Evolutionary conservation across 2,888 invertebrate species (phyloP), one percentile per base, ranked within the genome.

Genomic region (Lepeophtheirus nordmannii): DNA sequence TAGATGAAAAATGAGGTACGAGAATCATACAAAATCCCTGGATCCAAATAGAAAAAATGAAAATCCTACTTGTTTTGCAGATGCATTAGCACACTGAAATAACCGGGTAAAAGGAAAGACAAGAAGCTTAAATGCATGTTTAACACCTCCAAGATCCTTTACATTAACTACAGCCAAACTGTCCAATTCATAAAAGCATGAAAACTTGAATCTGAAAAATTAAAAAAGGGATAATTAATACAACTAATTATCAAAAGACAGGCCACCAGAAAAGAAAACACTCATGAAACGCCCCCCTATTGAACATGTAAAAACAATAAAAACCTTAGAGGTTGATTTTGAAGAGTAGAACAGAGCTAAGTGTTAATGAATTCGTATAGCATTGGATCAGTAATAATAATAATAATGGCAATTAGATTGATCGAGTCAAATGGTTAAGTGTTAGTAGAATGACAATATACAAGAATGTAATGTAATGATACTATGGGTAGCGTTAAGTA

Each of bases 161-260:
- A 94, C 90, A 76, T 96, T 96, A 0, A 96, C 92, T 37, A 94
- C 87, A 23, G 93, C 94, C 71, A 94, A 79, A 74, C 86, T 89
- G 73, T 89, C 89, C 57, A 91, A 80, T 71, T 89, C 87, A 75
- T 89, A 90, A 73, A 86, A 81, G 11, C 82, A 82, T 76, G 89
- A 87, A 78, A 86, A 88, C 74, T 86, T 85, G 74, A 88, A 90
- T 72, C 87, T 59, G 23, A 59, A 59, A 59, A 5, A 8, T n/a
- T 3, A 3, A 53, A 53, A 8, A 17, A 14, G 11, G 14, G 14
- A 41, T 41, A n/a, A 30, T 30, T 5, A 30, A 30, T 30, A 30
- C 30, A 30, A 5, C 30, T 7, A 5, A 30, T 30, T 7, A 30
- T 30, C 30, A 30, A 30, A 30, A 30, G 30, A 30, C 30, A 7